Evolutionary conservation across 2,113 vertebrate species (phyloP).

Genomic region (Alosa alosa): DNA sequence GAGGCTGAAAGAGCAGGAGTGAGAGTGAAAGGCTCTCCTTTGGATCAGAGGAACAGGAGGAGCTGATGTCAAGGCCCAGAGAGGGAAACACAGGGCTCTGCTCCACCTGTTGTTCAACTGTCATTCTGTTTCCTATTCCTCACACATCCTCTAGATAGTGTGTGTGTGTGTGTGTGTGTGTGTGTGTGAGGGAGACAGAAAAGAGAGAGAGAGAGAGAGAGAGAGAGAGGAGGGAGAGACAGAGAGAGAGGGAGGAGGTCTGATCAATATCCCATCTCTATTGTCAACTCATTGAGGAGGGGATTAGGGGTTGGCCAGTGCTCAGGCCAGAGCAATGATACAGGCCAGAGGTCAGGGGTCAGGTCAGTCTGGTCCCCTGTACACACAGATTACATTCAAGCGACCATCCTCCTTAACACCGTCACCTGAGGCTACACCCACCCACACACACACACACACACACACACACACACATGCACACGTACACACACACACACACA

Average conservation of each 20-base stretch:
- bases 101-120: not conserved
- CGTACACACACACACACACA: not conserved
- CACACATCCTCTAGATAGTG: not conserved
- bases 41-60: constrained; percentile 2
- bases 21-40: not conserved
- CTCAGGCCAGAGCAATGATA: constrained; percentile 59
- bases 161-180: constrained; percentile 11
- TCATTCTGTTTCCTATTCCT: not conserved
- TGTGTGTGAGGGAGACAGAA: not conserved
- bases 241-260: constrained; percentile 45
- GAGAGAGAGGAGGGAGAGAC: constrained; percentile 48
- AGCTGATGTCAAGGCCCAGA: constrained; percentile 4
- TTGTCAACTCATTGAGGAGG: constrained; percentile 69
- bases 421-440: constrained; percentile 52
- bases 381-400: constrained; percentile 56
- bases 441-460: no score
- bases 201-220: not conserved
- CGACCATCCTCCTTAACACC: constrained; percentile 39
- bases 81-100: not conserved
- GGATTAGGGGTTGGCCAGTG: constrained; percentile 63
- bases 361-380: constrained; percentile 38
- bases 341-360: constrained; percentile 61
- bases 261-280: constrained; percentile 70
- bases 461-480: no score
- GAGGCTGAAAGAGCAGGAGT: not conserved